A percentile compares a stretch with the other conserved stretches of the same genome.
Conservation (phyloP, 2,888 invertebrate species). For the Steinernema carpocapsae region DNA sequence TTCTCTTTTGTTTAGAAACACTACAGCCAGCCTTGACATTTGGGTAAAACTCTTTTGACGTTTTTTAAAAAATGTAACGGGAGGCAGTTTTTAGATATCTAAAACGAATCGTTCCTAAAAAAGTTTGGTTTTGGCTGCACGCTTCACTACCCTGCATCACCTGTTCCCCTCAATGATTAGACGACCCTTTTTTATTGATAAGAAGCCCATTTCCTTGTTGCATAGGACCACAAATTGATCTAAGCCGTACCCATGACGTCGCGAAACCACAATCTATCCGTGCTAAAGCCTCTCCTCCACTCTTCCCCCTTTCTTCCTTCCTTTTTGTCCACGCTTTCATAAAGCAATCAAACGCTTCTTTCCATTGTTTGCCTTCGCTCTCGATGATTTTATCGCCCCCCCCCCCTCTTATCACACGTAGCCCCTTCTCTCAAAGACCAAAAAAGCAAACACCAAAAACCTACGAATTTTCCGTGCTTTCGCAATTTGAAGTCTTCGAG, state of each 20-base stretch:
- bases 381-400: background rate
- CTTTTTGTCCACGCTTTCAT: background rate
- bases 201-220: background rate
- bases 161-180: no score
- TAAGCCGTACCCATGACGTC: background rate
- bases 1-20: no score
- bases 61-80: no score
- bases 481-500: constrained; percentile 47
- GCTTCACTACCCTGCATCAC: no score
- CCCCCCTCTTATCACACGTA: background rate
- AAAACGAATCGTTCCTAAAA: no score
- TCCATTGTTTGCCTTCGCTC: background rate
- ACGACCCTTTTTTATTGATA: constrained; percentile 34
- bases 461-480: constrained; percentile 37
- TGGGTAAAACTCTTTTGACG: no score
- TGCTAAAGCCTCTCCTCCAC: background rate
- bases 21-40: no score
- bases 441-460: constrained; percentile 24
- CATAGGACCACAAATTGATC: background rate
- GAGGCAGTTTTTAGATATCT: no score
- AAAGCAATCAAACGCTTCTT: constrained; percentile 18
- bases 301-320: background rate
- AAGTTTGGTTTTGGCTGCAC: no score
- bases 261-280: background rate
- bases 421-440: background rate